Base-by-base conservation (phyloP, 2,888 invertebrate genomes). In the Macrosoma leucophasiata region DNA sequence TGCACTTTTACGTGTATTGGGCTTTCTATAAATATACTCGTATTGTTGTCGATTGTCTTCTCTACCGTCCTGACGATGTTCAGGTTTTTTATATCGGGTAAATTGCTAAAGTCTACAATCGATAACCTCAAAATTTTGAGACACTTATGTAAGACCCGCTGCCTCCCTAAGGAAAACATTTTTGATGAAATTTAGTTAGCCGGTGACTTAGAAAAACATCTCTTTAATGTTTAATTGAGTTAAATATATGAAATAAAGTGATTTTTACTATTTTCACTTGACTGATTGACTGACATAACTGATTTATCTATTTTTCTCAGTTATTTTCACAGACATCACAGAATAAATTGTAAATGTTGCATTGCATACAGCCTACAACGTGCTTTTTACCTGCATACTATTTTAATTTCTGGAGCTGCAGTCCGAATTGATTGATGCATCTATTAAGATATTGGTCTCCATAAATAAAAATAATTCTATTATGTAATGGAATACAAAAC, bases 111-210 rank as follows among this genome's bases (percentile, higher is more conserved):
- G 48, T 82, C 73, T 35, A 62, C 65, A 45, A 72, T 58, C 51
- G 71, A 58, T 84, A 84, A 84, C 84, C 85, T 85, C 74, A 85
- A 84, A 78, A 78, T 66, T 48, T 77, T 81, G 55, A 77, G 69
- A 53, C 74, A 75, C 65, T 78, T 82, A 66, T 76, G 68, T 66
- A 81, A 67, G 55, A 73, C 67, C 35, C 75, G 64, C 38, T 68
- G 72, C 26, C 73, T 64, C 33, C 60, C 57, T 39, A 77, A 49
- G 22, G 71, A 63, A 47, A 81, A 76, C 84, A 84, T 82, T 56
- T 62, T 70, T 24, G 22, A 4, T 20, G 11, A n/a, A n/a, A 36
- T 15, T 20, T 18, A 13, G 29, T 26, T 37, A 29, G 11, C 22
- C 21, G 18, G 18, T 33, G 5, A 43, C 46, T 52, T 52, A 55